These are phyloP conservation scores for Thaumatotibia leucotreta DNA, from an alignment of 1,140 invertebrate genomes.

Conservation along the genomic window DNA sequence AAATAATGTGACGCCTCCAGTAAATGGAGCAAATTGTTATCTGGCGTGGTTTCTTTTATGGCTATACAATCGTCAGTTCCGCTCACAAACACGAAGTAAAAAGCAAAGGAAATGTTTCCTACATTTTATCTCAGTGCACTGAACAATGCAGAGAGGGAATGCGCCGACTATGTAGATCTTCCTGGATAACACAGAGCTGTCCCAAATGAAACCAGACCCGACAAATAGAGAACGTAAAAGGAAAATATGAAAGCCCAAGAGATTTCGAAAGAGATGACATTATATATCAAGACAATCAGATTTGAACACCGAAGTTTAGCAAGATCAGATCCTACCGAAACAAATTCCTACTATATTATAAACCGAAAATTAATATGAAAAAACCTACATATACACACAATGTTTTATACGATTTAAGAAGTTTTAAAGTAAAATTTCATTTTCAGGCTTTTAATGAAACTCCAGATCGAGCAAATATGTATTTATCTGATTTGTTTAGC, in stretches of 20 bases:
- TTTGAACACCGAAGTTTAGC: too few species aligned
- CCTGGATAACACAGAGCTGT: neutral
- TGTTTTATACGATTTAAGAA: too few species aligned
- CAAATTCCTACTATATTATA: too few species aligned
- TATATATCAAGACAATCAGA: neutral
- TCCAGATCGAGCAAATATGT: too few species aligned
- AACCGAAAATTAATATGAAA: too few species aligned
- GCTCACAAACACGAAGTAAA: neutral
- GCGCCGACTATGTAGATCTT: neutral
- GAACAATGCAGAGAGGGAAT: neutral
- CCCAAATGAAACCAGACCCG: neutral
- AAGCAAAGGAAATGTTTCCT: neutral
- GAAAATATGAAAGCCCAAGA: neutral
- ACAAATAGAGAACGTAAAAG: neutral
- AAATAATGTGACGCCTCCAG: too few species aligned
- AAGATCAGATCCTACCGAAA: too few species aligned
- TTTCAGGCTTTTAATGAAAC: too few species aligned
- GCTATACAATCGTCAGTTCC: neutral
- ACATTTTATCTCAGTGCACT: neutral
- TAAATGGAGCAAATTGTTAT: too few species aligned
- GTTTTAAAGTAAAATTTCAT: too few species aligned
- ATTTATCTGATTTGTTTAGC: too few species aligned
- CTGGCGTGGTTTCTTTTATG: neutral
- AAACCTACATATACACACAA: too few species aligned
- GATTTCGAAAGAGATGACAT: neutral